Base-by-base conservation (phyloP, 2,113 vertebrate genomes). In the Tachycineta bicolor region DNA sequence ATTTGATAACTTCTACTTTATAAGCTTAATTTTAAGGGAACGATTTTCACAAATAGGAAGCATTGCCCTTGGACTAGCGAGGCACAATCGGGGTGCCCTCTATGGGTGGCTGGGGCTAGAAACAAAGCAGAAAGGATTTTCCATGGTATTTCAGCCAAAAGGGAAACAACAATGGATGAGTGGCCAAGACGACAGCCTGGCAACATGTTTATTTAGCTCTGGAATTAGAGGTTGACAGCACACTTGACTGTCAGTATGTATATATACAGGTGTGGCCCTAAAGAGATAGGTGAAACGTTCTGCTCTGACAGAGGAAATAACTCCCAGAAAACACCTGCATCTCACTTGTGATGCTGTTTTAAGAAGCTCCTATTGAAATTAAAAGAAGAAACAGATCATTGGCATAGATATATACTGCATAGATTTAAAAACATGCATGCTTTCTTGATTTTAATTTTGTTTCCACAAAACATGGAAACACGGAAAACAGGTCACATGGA, bases 1-100 rank as follows among this genome's bases (percentile, higher is more conserved):
- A 41, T 46, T 85, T 76, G 62, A 62, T 17, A 64, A 34, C 41
- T 68, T 69, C 14, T 7, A 2, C 34, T 83, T 73, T 64, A 16
- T 62, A 80, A 86, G 6, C 17, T 55, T 67, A 50, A 13, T 63
- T 78, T 81, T 37, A 65, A 86, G 22, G 39, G 34, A 20, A 34
- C 7, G 12, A 13, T 33, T 84, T 24, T 74, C 1, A 0, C 10
- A 25, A 21, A 34, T 18, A 44, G 10, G 22, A 74, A 67, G 21
- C 8, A 4, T 26, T 47, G 46, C 33, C 43, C 11, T 31, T 68
- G 90, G 47, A 17, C 6, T 25, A 28, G 12, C 1, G 2, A 3
- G 34, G 19, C 44, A 83, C 88, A 67, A 43, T 90, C 3, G 29
- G 90, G 68, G 56, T 94, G 96, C 94, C 95, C 94, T 93, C 94